Conservation (phyloP, 2,888 invertebrate species). For the Omphaloscelis lunosa region DNA sequence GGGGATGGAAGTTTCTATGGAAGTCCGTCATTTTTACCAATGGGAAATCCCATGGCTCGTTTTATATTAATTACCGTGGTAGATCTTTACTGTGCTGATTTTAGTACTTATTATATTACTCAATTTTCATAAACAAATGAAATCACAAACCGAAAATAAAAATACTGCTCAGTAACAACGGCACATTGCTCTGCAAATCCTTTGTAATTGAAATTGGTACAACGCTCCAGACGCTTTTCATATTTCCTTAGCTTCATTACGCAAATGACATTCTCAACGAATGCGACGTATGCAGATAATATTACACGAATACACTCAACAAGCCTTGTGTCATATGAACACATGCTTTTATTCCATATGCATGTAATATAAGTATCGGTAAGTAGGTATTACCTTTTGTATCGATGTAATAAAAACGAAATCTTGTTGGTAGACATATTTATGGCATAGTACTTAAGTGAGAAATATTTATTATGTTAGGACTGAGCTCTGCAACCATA, state of each 20-base stretch:
- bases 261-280: conserved; percentile 57
- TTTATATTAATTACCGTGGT: background rate
- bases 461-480: too few relatives aligned
- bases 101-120: background rate
- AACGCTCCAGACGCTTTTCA: conserved; percentile 43
- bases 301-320: conserved; percentile 37
- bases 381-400: background rate
- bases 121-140: conserved; percentile 13
- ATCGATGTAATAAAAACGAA: background rate
- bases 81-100: background rate
- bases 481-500: background rate
- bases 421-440: too few relatives aligned
- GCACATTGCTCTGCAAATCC: conserved; percentile 29
- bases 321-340: conserved; percentile 1
- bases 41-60: background rate
- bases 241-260: conserved; percentile 63
- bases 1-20: too few relatives aligned
- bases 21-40: too few relatives aligned
- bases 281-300: conserved; percentile 52
- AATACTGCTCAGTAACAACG: conserved; percentile 14
- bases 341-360: conserved; percentile 19
- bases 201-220: conserved; percentile 62
- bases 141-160: conserved; percentile 18
- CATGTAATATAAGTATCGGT: background rate
- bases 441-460: too few relatives aligned